Evolutionary conservation across 2,797 vertebrate species (phyloP).

Genomic region (Onychomys arenicola): DNA sequence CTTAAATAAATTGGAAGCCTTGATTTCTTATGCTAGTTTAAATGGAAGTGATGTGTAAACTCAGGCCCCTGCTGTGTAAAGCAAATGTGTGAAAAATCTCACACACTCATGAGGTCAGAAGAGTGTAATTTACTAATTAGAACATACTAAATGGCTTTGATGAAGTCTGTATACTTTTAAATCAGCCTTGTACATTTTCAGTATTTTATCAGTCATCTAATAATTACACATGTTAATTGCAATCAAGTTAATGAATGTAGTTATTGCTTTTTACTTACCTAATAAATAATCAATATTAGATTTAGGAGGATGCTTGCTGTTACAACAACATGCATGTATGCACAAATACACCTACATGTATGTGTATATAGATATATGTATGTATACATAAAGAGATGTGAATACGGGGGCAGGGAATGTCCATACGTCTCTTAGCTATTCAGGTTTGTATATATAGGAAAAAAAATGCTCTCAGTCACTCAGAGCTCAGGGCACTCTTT

Average conservation of each 20-base stretch:
- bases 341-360: not conserved
- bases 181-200: constrained; percentile 59
- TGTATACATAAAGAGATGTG: not conserved
- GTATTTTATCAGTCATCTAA: constrained; percentile 57
- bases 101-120: constrained; percentile 58
- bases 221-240: constrained; percentile 57
- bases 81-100: constrained; percentile 69
- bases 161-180: constrained; percentile 58
- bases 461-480: constrained; percentile 65
- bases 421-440: constrained; percentile 16
- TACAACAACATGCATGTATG: not conserved
- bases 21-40: constrained; percentile 65
- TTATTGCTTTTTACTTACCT: constrained; percentile 37
- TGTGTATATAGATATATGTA: not conserved
- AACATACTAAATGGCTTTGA: constrained; percentile 49
- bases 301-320: constrained; percentile 34
- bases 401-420: not conserved
- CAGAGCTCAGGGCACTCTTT: constrained; percentile 7
- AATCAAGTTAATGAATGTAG: constrained; percentile 51
- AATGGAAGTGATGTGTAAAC: constrained; percentile 58
- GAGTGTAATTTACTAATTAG: constrained; percentile 71
- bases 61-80: constrained; percentile 63
- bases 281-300: constrained; percentile 33
- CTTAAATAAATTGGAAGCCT: constrained; percentile 51
- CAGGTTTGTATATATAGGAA: constrained; percentile 43